Evolutionary conservation across 1,140 invertebrate genomes (phyloP).

Genomic region (Antheraea pernyi): DNA sequence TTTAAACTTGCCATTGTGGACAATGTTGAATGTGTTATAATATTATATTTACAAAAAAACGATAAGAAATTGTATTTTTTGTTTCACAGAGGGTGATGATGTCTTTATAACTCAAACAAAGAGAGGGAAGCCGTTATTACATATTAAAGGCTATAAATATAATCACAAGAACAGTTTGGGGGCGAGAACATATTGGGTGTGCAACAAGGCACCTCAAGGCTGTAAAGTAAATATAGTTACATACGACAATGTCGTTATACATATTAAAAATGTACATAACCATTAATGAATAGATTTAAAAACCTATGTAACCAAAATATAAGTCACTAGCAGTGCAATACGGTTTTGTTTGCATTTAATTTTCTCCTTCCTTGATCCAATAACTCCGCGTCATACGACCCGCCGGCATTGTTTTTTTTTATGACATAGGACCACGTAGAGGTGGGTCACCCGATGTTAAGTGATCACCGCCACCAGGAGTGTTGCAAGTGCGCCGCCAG

Average conservation of each 20-base stretch:
- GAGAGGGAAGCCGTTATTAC: constrained; percentile 49
- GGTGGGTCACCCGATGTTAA: too few relatives aligned
- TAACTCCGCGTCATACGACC: too few relatives aligned
- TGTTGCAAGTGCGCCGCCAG: too few relatives aligned
- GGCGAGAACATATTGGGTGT: constrained; percentile 44
- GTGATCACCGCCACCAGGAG: too few relatives aligned
- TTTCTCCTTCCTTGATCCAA: too few relatives aligned
- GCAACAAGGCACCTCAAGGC: constrained; percentile 48
- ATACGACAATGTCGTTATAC: constrained; percentile 39
- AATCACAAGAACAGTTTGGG: constrained; percentile 43
- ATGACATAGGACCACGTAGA: too few relatives aligned
- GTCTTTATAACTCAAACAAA: constrained; percentile 40
- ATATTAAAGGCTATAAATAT: constrained; percentile 37
- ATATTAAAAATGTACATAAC: constrained; percentile 45
- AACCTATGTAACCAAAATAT: neutral
- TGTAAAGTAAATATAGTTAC: constrained; percentile 48
- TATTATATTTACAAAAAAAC: neutral
- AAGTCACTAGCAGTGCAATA: too few relatives aligned
- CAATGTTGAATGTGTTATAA: neutral
- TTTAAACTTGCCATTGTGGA: too few relatives aligned
- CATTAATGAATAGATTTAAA: constrained; percentile 22
- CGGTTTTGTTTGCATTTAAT: too few relatives aligned
- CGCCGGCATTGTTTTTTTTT: too few relatives aligned
- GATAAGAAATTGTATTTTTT: neutral
- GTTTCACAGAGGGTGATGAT: neutral